Percentiles rank a stretch among this genome's conserved stretches.
Conservation (phyloP, 35 echinoderm and acorn worm genomes). For the Apostichopus japonicus region DNA sequence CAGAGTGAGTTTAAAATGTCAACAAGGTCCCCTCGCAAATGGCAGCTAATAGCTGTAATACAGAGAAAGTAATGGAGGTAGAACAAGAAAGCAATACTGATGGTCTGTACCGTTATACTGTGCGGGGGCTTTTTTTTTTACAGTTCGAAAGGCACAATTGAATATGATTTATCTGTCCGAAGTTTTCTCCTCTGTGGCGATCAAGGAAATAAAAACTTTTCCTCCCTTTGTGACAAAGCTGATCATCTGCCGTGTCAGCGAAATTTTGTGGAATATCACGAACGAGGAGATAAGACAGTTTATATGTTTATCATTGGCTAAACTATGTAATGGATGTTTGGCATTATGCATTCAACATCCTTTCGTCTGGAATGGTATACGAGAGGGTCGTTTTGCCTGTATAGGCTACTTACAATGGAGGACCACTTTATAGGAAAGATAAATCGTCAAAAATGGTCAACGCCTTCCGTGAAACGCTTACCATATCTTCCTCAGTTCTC, state of each 20-base stretch:
- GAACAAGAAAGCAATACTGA: background rate
- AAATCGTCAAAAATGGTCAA: background rate
- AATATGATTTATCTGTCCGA: constrained; percentile 28
- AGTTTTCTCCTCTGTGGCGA: background rate
- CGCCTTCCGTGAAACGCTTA: background rate
- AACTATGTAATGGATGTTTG: no score
- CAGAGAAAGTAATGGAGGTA: no score
- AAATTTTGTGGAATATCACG: constrained; percentile 38
- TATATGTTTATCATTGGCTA: constrained; percentile 24
- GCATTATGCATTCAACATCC: no score
- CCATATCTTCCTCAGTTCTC: background rate
- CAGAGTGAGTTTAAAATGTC: background rate
- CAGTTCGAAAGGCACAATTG: constrained; percentile 31
- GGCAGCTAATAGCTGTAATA: background rate
- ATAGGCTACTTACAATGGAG: no score
- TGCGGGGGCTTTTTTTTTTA: background rate
- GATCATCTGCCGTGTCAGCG: constrained; percentile 1
- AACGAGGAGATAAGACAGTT: constrained; percentile 17
- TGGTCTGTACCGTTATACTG: background rate
- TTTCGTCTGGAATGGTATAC: no score
- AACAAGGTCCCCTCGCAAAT: background rate
- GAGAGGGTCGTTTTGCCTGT: no score
- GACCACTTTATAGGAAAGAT: no score
- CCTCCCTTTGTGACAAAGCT: background rate
- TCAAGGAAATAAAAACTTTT: constrained; percentile 20